Percentiles rank a stretch among this genome's conserved stretches.
These are phyloP conservation scores for Cavia porcellus DNA, from an alignment of 2,113 vertebrate genomes.

Conservation along the genomic window DNA sequence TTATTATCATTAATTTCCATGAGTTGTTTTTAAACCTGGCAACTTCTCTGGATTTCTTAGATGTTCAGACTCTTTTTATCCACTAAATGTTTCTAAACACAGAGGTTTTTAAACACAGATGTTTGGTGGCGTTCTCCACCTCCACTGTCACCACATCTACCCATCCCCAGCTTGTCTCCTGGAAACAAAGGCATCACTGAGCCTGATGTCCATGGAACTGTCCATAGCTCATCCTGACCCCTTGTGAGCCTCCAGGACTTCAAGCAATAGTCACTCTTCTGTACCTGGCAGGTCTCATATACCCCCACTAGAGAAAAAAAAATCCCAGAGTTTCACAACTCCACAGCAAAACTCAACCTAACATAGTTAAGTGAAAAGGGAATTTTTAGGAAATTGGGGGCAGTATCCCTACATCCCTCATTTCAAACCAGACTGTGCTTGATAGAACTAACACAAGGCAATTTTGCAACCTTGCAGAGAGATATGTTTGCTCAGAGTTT, in stretches of 20 bases:
- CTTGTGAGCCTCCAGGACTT: background rate
- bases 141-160: background rate
- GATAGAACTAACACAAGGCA: background rate
- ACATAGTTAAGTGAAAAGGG: background rate
- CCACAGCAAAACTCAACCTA: background rate
- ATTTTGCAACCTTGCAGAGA: background rate
- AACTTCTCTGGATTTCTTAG: constrained; percentile 22
- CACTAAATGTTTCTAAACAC: constrained; percentile 41
- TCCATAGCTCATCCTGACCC: background rate
- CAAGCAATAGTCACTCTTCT: background rate
- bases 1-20: background rate
- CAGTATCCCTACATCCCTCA: background rate
- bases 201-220: background rate
- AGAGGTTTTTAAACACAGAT: constrained; percentile 52
- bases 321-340: background rate
- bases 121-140: background rate
- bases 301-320: background rate
- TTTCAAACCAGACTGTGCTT: background rate
- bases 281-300: background rate
- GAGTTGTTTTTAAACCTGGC: constrained; percentile 17
- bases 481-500: background rate
- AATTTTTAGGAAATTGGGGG: background rate
- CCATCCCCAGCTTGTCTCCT: background rate
- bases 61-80: background rate
- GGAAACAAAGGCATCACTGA: background rate